A percentile compares a stretch with the other conserved stretches of the same genome.
phyloP scores from a whole-genome alignment of 2,888 invertebrate species.

The Morpho helenor region DNA sequence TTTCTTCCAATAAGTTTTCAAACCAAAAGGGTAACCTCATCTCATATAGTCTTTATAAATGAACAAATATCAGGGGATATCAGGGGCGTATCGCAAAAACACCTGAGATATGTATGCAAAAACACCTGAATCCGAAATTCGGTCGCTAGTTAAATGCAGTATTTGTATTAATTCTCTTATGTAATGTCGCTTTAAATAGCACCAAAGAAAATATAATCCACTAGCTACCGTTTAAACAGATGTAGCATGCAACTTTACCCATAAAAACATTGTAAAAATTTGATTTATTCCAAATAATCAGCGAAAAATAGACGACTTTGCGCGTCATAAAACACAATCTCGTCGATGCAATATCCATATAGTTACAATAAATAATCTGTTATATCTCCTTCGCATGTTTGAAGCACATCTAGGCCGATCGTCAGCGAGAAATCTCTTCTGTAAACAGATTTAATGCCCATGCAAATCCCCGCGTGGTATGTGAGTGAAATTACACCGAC shows the following conservation, averaged over 20 bases:
- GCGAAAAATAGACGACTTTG: neutral
- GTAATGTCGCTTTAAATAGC: neutral
- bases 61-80: too few relatives aligned
- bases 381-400: constrained; percentile 27
- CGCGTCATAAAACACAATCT: constrained; percentile 3
- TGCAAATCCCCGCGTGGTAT: constrained; percentile 50
- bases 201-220: neutral
- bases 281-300: too few relatives aligned
- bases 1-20: too few relatives aligned
- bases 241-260: neutral
- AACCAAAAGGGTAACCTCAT: too few relatives aligned
- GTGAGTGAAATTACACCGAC: constrained; percentile 43
- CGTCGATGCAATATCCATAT: constrained; percentile 4
- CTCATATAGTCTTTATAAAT: too few relatives aligned
- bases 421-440: constrained; percentile 56
- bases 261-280: too few relatives aligned
- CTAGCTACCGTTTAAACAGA: neutral
- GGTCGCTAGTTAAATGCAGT: too few relatives aligned
- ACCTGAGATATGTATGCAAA: too few relatives aligned
- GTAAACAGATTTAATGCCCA: constrained; percentile 53
- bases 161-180: too few relatives aligned
- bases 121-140: too few relatives aligned
- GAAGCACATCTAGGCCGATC: constrained; percentile 52
- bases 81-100: too few relatives aligned
- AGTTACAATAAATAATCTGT: constrained; percentile 7